Conservation (phyloP, 2,888 invertebrate species). For the Cordilura impudica region DNA sequence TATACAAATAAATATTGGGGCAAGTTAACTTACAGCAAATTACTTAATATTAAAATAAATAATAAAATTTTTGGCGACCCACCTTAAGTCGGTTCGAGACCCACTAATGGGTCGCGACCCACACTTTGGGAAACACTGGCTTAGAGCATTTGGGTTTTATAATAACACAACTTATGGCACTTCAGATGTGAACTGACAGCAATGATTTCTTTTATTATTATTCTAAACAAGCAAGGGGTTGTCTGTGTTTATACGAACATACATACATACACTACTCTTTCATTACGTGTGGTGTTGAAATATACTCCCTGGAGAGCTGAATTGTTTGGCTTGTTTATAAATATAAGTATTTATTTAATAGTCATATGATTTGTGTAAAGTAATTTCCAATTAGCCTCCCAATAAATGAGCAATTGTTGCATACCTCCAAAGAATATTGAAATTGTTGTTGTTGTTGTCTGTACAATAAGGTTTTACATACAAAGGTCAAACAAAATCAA, state of each 20-base stretch:
- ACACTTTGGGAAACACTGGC: too few species aligned
- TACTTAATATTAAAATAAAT: too few species aligned
- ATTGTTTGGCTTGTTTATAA: conserved; percentile 63
- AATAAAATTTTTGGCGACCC: too few species aligned
- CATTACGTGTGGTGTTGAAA: conserved; percentile 62
- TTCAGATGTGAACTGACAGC: conserved; percentile 77
- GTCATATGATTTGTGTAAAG: conserved; percentile 63
- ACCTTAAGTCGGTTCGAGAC: too few species aligned
- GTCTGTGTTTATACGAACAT: conserved; percentile 21
- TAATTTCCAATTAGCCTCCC: conserved; percentile 76
- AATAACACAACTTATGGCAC: conserved; percentile 78
- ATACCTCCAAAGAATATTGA: neutral
- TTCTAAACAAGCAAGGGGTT: conserved; percentile 40
- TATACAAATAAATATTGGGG: too few species aligned
- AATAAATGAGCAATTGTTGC: conserved; percentile 77
- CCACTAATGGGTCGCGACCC: too few species aligned
- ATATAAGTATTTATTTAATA: conserved; percentile 60
- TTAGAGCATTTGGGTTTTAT: conserved; percentile 74
- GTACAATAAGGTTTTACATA: conserved; percentile 21
- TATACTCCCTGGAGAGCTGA: conserved; percentile 55
- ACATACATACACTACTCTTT: too few species aligned
- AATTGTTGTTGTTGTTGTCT: conserved; percentile 20
- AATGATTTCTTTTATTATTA: conserved; percentile 45
- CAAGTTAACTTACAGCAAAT: too few species aligned
- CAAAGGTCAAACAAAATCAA: conserved; percentile 36